phyloP scores from a whole-genome alignment of 2,113 vertebrate genomes.

The Colaptes auratus region DNA sequence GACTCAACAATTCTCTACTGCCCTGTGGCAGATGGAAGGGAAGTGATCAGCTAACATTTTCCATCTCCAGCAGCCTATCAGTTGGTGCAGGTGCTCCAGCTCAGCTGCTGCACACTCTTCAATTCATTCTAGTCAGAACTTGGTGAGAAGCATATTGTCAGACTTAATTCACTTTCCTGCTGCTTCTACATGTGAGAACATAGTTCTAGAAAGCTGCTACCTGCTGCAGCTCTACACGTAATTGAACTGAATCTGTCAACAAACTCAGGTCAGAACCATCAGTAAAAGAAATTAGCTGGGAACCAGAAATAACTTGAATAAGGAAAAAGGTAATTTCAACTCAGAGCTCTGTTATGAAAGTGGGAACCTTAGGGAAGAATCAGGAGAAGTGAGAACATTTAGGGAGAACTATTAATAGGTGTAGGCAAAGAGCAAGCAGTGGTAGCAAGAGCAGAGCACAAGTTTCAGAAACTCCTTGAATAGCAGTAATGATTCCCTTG shows the following conservation, averaged over 20 bases:
- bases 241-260: neutral
- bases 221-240: neutral
- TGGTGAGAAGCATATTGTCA: neutral
- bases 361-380: neutral
- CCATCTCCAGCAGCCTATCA: neutral
- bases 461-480: neutral
- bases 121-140: neutral
- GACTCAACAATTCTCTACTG: neutral
- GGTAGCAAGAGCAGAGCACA: neutral
- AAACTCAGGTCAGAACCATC: rapidly evolving
- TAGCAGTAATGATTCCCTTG: neutral
- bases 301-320: neutral
- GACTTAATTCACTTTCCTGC: neutral
- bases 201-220: neutral
- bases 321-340: neutral
- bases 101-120: neutral
- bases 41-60: constrained; percentile 5
- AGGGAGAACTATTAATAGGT: neutral
- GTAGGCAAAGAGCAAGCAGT: neutral
- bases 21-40: neutral
- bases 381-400: neutral
- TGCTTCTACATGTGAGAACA: neutral
- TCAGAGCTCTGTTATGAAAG: neutral
- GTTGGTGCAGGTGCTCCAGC: rapidly evolving
- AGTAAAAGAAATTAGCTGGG: neutral